Evolutionary conservation across 2,888 invertebrate genomes (phyloP), one percentile per base, ranked within the genome.

Genomic region (Spilarctia lutea): DNA sequence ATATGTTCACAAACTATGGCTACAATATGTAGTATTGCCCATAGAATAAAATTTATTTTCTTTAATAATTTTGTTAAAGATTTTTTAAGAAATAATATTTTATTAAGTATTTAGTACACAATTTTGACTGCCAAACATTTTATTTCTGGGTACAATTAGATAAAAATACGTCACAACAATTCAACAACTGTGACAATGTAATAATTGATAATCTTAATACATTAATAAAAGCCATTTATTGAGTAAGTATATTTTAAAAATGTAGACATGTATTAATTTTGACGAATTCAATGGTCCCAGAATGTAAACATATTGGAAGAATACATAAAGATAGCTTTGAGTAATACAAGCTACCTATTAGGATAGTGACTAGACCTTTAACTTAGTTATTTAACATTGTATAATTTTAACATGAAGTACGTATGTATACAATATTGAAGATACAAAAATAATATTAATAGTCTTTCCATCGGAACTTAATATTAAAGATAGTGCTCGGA

Each of bases 261-360:
- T 79, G 48, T 75, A 77, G 77, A 78, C 74, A 79, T 79, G 75
- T 76, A 78, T 75, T 65, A 83, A 82, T 81, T 83, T 83, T 77
- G 83, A 81, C 75, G 77, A 72, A 56, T 81, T 82, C 52, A 83
- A 84, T 88, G 88, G 88, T 87, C 88, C 88, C 88, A 83, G 83
- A 81, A 66, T 81, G 42, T 82, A 82, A 81, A 81, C 80, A 82
- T 80, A 81, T 84, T 81, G 78, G 63, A 79, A 77, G 68, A 79
- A 74, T 82, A 70, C 71, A 81, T 67, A 71, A 75, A 39, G 11
- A 80, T 78, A 73, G 74, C 69, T 72, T 65, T 72, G 71, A 74
- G 71, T 76, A 45, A 69, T 80, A 78, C 68, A 80, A 72, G 73
- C 71, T 78, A 81, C 56, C 75, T 76, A 69, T 74, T 75, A 69